Evolutionary conservation across 2,888 invertebrate species (phyloP).

Genomic region (Morinoia aosen): DNA sequence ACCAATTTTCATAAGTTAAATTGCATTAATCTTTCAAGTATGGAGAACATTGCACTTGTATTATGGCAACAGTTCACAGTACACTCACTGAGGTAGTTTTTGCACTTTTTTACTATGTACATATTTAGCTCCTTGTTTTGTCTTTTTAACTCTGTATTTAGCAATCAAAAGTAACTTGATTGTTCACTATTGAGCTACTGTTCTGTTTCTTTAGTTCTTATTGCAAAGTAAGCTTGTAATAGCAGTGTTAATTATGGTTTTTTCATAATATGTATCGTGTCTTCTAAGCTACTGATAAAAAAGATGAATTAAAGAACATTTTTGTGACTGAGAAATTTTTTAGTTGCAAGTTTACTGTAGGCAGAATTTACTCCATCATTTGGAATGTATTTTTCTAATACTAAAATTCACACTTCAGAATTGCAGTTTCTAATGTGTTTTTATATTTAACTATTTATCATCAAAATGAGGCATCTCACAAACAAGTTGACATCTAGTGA

Average conservation of each 20-base stretch:
- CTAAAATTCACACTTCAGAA: no score
- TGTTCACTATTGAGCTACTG: not conserved
- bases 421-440: no score
- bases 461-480: no score
- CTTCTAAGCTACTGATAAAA: no score
- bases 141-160: not conserved
- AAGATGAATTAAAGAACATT: no score
- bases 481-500: no score
- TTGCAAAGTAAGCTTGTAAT: not conserved
- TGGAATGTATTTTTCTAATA: no score
- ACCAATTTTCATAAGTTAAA: not conserved
- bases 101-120: not conserved
- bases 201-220: not conserved
- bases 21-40: not conserved
- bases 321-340: no score
- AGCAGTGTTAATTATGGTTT: not conserved
- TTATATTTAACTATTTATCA: no score
- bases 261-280: no score
- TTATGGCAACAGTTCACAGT: not conserved
- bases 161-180: not conserved
- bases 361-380: no score
- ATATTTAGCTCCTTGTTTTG: not conserved
- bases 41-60: not conserved
- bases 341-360: no score
- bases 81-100: not conserved